Conservation (phyloP, 2,113 vertebrate species). For the Caracal caracal region DNA sequence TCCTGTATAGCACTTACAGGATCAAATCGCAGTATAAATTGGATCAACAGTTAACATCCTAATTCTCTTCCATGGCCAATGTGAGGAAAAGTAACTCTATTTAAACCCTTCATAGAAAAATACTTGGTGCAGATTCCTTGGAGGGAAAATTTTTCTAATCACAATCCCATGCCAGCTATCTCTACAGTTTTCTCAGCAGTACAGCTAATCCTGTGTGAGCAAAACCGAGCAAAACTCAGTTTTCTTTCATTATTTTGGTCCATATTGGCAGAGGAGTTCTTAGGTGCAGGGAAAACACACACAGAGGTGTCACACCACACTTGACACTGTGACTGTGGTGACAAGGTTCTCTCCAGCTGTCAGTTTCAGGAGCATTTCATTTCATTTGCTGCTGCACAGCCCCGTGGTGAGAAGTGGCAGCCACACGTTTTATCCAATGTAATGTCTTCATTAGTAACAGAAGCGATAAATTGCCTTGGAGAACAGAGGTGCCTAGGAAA, state of each 20-base stretch:
- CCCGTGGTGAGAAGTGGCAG: neutral
- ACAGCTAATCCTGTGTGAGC: conserved; percentile 42
- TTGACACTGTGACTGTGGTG: conserved; percentile 21
- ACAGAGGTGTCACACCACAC: neutral
- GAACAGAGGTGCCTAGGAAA: neutral
- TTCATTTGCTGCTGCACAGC: conserved; percentile 33
- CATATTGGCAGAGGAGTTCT: conserved; percentile 38
- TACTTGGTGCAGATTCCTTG: neutral
- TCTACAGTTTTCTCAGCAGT: conserved; percentile 32
- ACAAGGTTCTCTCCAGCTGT: conserved; percentile 65
- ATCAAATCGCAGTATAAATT: conserved; percentile 48
- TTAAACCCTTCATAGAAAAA: conserved; percentile 30
- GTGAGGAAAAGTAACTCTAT: conserved; percentile 47
- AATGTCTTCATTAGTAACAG: conserved; percentile 26
- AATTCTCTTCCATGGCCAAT: conserved; percentile 21
- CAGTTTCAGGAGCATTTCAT: conserved; percentile 54
- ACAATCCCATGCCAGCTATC: conserved; percentile 16
- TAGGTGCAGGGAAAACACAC: conserved; percentile 50
- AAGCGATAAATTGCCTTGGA: neutral
- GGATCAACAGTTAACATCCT: neutral
- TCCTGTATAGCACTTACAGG: neutral
- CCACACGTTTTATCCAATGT: conserved; percentile 25
- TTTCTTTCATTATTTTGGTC: conserved; percentile 28
- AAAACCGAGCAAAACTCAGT: neutral
- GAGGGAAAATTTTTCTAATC: neutral